Evolutionary conservation across 1,140 invertebrate genomes (phyloP).

Genomic region (Charaxes varanes): DNA sequence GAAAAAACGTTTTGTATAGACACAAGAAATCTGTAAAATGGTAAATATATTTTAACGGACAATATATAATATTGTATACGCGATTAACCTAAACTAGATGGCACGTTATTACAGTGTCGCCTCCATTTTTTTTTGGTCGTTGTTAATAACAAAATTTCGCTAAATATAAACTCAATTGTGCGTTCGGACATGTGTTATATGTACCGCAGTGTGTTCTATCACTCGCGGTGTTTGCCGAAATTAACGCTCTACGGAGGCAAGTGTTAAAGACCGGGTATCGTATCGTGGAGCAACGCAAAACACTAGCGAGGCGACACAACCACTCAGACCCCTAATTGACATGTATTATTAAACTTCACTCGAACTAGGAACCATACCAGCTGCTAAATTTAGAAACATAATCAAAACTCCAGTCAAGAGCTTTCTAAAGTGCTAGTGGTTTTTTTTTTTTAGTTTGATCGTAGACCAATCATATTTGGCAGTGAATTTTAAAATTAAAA

Average conservation of each 20-base stretch:
- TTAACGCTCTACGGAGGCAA: conserved; percentile 10
- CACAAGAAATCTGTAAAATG: conserved; percentile 75
- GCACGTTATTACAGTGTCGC: conserved; percentile 73
- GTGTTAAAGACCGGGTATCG: conserved; percentile 9
- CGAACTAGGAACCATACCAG: conserved; percentile 75
- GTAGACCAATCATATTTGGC: conserved; percentile 36
- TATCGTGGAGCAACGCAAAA: conserved; percentile 30
- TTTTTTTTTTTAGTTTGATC: conserved; percentile 33
- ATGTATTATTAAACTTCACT: conserved; percentile 73
- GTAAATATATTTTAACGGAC: conserved; percentile 75
- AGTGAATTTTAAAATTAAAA: too few relatives aligned
- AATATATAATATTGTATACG: conserved; percentile 74
- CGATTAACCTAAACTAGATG: conserved; percentile 75
- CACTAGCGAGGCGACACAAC: conserved; percentile 58
- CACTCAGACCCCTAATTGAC: conserved; percentile 73
- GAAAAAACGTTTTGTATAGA: conserved; percentile 74
- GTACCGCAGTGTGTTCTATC: neutral
- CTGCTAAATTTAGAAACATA: conserved; percentile 71
- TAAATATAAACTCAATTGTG: conserved; percentile 65
- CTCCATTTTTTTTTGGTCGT: conserved; percentile 70
- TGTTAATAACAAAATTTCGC: conserved; percentile 50
- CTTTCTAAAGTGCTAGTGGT: conserved; percentile 23
- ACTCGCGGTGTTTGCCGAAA: conserved; percentile 12
- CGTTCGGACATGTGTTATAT: conserved; percentile 37
- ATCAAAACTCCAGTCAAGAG: conserved; percentile 53